Evolutionary conservation across 2,888 invertebrate genomes (phyloP), one percentile per base, ranked within the genome.

Genomic region (Stenchaetothrips biformis): DNA sequence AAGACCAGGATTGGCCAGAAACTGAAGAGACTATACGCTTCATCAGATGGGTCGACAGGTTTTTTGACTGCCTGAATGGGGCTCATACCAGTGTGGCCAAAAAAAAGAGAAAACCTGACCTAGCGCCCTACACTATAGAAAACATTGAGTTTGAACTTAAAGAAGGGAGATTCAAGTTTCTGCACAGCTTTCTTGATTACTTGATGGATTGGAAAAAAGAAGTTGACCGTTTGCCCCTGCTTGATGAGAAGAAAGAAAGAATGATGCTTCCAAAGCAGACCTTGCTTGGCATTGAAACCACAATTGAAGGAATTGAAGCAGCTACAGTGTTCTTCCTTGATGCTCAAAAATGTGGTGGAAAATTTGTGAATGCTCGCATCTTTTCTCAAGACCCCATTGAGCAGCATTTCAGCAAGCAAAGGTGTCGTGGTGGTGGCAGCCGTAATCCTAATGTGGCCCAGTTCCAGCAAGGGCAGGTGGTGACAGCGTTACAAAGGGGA

Each of bases 11-110:
- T 16, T 62, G 62, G 62, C 62, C 62, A 16, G 13, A 18, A 62
- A 62, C 62, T 16, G 8, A 9, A 16, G 62, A 62, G 18, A 62
- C 62, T 16, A 18, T 62, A 18, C 9, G 18, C 13, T 62, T 62
- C 62, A 62, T 62, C 9, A 9, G 62, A 62, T 16, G 6, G 8
- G 9, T 9, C 18, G 18, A 62, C 62, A 62, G 18, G 18, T 62
- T 62, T 62, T 62, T 62, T 62, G 62, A 62, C 62, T 62, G 62
- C 62, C 62, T 62, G 6, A 62, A 62, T n/a, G n/a, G n/a, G n/a
- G n/a, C n/a, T n/a, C n/a, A n/a, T n/a, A n/a, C n/a, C n/a, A n/a
- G n/a, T n/a, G 13, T 16, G 18, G 62, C 13, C 6, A 8, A 62
- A 18, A 9, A 18, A 9, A 62, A 62, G 18, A 62, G 18, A 6